phyloP scores from a whole-genome alignment of 1,140 invertebrate species.

The Eumeta japonica region DNA sequence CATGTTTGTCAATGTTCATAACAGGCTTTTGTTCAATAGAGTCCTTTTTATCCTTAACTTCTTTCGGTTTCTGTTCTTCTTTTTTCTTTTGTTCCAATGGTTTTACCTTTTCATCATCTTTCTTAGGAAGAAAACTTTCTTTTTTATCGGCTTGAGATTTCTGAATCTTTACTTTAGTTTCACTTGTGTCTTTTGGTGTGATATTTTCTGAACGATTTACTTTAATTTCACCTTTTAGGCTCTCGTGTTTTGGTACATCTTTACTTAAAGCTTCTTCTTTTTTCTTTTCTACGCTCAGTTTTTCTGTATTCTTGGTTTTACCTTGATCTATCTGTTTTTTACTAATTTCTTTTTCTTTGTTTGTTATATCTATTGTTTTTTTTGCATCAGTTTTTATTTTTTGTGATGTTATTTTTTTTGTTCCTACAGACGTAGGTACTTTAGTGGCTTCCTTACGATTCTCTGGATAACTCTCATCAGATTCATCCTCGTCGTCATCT shows the following conservation, averaged over 20 bases:
- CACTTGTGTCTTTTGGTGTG: too few species aligned
- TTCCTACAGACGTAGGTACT: background rate
- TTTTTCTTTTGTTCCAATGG: constrained; percentile 11
- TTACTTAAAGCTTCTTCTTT: constrained; percentile 7
- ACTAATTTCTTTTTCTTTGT: constrained; percentile 6
- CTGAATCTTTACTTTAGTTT: background rate
- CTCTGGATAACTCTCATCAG: constrained; percentile 5
- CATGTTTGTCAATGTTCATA: constrained; percentile 11
- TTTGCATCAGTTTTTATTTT: constrained; percentile 11
- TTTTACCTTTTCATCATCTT: constrained; percentile 15
- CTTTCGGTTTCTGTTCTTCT: constrained; percentile 8
- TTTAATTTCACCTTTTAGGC: too few species aligned
- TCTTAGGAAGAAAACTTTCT: too few species aligned
- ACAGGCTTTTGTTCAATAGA: constrained; percentile 15
- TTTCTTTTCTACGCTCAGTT: constrained; percentile 4
- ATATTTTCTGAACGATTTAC: constrained; percentile 10
- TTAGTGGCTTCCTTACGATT: background rate
- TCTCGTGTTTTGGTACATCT: constrained; percentile 11
- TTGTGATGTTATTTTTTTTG: constrained; percentile 5
- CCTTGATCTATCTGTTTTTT: constrained; percentile 8
- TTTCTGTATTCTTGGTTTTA: constrained; percentile 5
- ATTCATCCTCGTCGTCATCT: constrained; percentile 11
- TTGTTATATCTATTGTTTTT: constrained; percentile 6
- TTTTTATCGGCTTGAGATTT: background rate
- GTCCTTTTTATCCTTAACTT: constrained; percentile 15